A percentile compares a stretch with the other conserved stretches of the same genome.
phyloP scores from a whole-genome alignment of 2,888 invertebrate genomes.

The Caenorhabditis sp. region DNA sequence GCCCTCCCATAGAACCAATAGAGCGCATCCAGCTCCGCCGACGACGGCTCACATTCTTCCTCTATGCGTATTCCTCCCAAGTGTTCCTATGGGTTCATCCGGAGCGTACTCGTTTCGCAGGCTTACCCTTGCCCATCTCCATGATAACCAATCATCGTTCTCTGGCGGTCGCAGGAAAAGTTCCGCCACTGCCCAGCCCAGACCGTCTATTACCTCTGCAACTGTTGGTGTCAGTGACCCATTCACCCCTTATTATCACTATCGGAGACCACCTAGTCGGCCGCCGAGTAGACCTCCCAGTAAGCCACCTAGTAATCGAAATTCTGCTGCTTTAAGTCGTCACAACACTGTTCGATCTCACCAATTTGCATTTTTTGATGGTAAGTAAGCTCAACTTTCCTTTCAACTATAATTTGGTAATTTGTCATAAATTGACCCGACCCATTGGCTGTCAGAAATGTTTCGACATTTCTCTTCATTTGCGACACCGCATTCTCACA shows the following conservation, averaged over 20 bases:
- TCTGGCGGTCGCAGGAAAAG: slow-evolving; percentile 50
- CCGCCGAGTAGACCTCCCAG: slow-evolving; percentile 72
- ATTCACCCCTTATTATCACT: slow-evolving; percentile 64
- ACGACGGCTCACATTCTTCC: slow-evolving; percentile 32
- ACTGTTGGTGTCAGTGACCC: slow-evolving; percentile 52
- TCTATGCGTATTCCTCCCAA: slow-evolving; percentile 57
- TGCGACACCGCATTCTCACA: slow-evolving; percentile 43
- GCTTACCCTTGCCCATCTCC: slow-evolving; percentile 69
- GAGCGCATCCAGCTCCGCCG: slow-evolving; percentile 44
- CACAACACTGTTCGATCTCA: slow-evolving; percentile 70
- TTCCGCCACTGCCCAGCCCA: slow-evolving; percentile 35
- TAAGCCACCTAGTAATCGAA: slow-evolving; percentile 66
- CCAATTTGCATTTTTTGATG: slow-evolving; percentile 56
- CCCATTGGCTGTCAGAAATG: no score
- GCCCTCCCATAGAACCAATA: slow-evolving; percentile 64
- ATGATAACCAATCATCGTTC: slow-evolving; percentile 49
- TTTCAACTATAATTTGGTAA: slow-evolving; percentile 14
- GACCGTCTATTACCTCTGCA: slow-evolving; percentile 61
- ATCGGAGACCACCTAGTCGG: slow-evolving; percentile 69
- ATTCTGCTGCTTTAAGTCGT: slow-evolving; percentile 66
- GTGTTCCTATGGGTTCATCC: slow-evolving; percentile 73
- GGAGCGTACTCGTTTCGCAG: slow-evolving; percentile 75
- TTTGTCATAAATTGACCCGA: slow-evolving; percentile 30
- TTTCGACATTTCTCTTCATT: no score
- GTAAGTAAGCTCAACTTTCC: slow-evolving; percentile 40